A percentile compares a stretch with the other conserved stretches of the same genome.
Evolutionary conservation across 2,888 invertebrate genomes (phyloP).

Genomic region (Ischnura elegans): DNA sequence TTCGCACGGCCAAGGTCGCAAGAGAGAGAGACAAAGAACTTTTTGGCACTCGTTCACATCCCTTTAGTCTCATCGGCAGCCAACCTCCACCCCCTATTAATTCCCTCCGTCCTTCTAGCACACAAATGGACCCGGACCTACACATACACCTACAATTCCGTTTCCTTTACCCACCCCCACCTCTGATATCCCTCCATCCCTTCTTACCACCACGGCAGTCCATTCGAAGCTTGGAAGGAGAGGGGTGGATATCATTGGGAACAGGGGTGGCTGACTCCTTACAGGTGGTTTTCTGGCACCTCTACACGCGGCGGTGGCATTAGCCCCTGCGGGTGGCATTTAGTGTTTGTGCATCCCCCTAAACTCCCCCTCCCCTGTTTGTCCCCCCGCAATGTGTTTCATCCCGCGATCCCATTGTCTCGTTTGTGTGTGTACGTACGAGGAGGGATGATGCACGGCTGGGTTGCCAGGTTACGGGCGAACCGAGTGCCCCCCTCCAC

Average conservation of each 20-base stretch:
- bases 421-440: not conserved
- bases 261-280: slow-evolving; percentile 6
- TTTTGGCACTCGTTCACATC: not conserved
- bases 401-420: not conserved
- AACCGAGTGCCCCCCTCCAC: not conserved
- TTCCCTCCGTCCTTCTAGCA: not conserved
- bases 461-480: not conserved
- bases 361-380: not conserved
- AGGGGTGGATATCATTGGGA: too few relatives aligned
- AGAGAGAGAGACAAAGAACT: not conserved
- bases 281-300: slow-evolving; percentile 67
- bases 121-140: too few relatives aligned
- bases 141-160: not conserved
- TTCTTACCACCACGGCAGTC: not conserved
- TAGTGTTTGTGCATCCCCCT: slow-evolving; percentile 16
- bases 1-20: not conserved
- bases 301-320: not conserved
- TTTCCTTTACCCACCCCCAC: not conserved
- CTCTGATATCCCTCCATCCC: not conserved
- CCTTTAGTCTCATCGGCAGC: not conserved
- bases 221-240: not conserved
- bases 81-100: not conserved
- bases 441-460: not conserved
- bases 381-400: not conserved
- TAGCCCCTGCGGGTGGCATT: not conserved